Evolutionary conservation across 1,140 invertebrate species (phyloP), one percentile per base, ranked within the genome.

Genomic region (Phthorimaea operculella): DNA sequence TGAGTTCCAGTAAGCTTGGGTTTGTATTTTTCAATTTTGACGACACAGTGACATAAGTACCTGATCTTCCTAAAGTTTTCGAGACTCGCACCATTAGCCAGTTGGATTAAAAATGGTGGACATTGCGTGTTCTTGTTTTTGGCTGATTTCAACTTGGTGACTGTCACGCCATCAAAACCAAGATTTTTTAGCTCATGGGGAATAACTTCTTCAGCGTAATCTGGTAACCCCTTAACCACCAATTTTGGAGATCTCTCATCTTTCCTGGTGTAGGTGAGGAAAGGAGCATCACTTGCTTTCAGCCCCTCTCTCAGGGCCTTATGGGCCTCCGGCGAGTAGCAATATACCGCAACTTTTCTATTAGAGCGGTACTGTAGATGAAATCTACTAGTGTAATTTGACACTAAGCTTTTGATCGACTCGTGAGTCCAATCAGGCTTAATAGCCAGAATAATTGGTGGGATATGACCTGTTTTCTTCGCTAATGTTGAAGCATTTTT

Each of bases 41-140:
- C 28, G 8, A 51, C 49, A 28, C 49, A 51, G 12, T 51, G 16
- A 33, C 49, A 51, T 10, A 51, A 18, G 12, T 51, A 33, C 14
- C 21, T 51, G 12, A 51, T 51, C 28, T 28, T 9, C 49, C 16
- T 1, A 17, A 51, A 51, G 10, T 28, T 51, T 28, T 12, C 11
- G 8, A 51, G 17, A 14, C 21, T 18, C 5, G 17, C 10, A 7
- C 49, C 49, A 12, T 16, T 8, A 21, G 45, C 8, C 2, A 47
- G 45, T 3, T 47, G 45, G 8, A 47, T 18, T 18, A 47, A 16
- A 18, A 47, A 16, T 16, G 45, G 45, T 9, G 45, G 45, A 47
- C 14, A 47, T n/a, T 9, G 9, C 2, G 15, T 1, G 8, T n/a
- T 9, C 9, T 18, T 47, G 14, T 47, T 16, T 12, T 12, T 12